Conservation (phyloP, 2,113 vertebrate genomes). For the Seriola rivoliana region DNA sequence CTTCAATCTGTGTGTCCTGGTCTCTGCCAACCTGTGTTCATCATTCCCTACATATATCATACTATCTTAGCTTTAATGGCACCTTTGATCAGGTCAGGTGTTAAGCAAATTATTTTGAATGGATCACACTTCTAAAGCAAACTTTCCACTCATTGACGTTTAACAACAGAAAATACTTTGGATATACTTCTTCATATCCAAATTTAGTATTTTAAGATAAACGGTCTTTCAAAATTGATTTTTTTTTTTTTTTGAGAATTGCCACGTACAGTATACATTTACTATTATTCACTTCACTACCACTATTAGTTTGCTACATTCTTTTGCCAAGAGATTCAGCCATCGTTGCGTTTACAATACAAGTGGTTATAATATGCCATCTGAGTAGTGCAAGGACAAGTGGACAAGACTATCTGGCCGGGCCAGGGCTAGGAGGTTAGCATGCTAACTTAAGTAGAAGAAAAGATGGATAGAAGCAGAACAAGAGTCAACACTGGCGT, state of each 20-base stretch:
- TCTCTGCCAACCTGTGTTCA: constrained; percentile 8
- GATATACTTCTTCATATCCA: not conserved
- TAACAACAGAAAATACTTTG: not conserved
- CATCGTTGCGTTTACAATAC: no score
- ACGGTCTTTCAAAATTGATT: not conserved
- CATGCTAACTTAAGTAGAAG: no score
- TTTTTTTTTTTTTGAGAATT: not conserved
- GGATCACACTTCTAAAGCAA: not conserved
- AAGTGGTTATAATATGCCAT: no score
- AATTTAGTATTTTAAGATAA: not conserved
- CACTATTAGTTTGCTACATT: not conserved
- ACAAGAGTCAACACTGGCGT: no score
- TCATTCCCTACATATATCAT: not conserved
- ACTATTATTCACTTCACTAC: not conserved
- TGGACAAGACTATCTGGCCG: no score
- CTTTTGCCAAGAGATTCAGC: no score
- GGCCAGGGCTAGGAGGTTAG: no score
- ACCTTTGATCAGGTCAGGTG: not conserved
- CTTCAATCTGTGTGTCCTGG: constrained; percentile 13
- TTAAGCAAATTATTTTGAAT: not conserved
- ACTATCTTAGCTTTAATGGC: constrained; percentile 6
- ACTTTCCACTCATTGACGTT: not conserved
- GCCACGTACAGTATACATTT: not conserved
- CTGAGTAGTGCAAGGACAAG: no score
- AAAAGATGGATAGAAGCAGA: no score